Evolutionary conservation across 2,888 invertebrate species (phyloP), one percentile per base, ranked within the genome.

Genomic region (Meiosimyza decipiens): DNA sequence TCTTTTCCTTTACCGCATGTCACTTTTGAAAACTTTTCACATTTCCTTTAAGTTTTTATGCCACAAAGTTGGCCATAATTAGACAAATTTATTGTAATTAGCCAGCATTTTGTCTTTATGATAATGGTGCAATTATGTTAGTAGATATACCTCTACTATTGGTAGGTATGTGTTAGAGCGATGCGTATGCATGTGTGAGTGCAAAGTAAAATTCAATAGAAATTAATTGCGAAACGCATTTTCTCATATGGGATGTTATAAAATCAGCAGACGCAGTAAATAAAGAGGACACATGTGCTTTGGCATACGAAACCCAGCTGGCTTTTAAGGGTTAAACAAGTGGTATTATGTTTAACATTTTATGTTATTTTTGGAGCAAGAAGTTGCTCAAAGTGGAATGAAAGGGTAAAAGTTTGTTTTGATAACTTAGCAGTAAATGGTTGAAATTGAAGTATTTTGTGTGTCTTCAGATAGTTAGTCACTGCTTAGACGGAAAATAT

Each of bases 21-120:
- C 64, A 51, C 51, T 51, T 64, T 7, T 50, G 28, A 28, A 64
- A 64, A 64, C 13, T 64, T 64, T 64, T 64, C 51, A 28, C 64
- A 64, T 64, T 64, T 64, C 51, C 64, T 64, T 50, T 28, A 64
- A 64, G 64, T 64, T 64, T 64, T 64, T 64, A 64, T 51, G 52
- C 64, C 68, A 40, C 70, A 62, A 63, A 63, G 40, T 40, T 18
- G 62, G 33, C 70, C 70, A 55, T 71, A 71, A 71, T 71, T 71
- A 71, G 70, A 52, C 49, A 71, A 71, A 71, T 71, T 71, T 71
- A 71, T 71, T 63, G 54, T 71, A 71, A 71, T 71, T 71, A 71
- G 62, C 15, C 60, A 11, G 51, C 28, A 59, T 64, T 63, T 22
- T 49, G 64, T 64, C 64, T 64, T 64, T 64, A 64, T 64, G 50